Conservation (phyloP, 2,113 vertebrate species). For the Engystomops pustulosus region DNA sequence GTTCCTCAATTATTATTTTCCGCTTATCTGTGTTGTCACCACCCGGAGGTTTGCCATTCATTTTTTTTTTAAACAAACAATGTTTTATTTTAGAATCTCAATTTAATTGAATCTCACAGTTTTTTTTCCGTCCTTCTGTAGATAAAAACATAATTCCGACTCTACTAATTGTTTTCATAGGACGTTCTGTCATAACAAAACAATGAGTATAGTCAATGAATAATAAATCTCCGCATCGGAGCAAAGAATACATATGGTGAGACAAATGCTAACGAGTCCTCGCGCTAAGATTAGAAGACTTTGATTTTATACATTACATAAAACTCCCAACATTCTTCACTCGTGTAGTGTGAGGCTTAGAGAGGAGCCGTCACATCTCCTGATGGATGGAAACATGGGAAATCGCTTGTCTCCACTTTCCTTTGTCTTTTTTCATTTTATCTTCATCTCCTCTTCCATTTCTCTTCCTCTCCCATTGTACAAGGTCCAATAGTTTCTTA, state of each 20-base stretch:
- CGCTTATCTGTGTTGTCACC: neutral
- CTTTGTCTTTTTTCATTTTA: too few relatives aligned
- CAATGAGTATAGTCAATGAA: neutral
- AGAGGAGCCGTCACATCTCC: too few relatives aligned
- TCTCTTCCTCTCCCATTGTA: too few relatives aligned
- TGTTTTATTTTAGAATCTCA: neutral
- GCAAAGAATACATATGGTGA: constrained; percentile 1
- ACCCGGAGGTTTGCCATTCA: too few relatives aligned
- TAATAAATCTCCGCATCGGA: neutral
- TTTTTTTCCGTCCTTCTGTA: neutral
- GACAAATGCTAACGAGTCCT: neutral
- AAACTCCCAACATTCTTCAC: neutral
- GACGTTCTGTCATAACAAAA: constrained; percentile 2
- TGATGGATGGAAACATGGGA: too few relatives aligned
- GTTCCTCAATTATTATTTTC: neutral
- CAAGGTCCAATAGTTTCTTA: too few relatives aligned
- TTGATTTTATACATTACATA: neutral
- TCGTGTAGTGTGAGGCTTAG: neutral
- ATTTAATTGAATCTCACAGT: constrained; percentile 7
- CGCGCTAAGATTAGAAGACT: neutral
- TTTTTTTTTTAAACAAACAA: neutral
- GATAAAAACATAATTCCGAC: constrained; percentile 4
- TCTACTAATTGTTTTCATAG: constrained; percentile 5
- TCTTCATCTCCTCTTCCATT: too few relatives aligned
- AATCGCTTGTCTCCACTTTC: too few relatives aligned